These are phyloP conservation scores for Channallabes apus DNA, from an alignment of 2,797 vertebrate genomes.

Conservation along the genomic window DNA sequence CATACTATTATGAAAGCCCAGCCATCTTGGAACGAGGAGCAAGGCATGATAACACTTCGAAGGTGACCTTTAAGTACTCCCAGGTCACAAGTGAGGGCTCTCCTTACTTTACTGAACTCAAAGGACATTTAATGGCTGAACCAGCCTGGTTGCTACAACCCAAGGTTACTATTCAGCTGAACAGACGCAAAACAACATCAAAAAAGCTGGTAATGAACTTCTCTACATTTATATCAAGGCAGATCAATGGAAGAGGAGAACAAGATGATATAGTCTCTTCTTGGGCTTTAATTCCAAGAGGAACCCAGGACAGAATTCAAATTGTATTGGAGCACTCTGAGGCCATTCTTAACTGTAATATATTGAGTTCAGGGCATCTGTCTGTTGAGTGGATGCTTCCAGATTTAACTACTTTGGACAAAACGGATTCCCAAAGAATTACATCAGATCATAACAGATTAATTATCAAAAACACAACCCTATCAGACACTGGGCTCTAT, in stretches of 20 bases:
- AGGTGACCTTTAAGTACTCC: conserved; percentile 72
- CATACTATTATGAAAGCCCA: conserved; percentile 80
- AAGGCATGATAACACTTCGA: conserved; percentile 65
- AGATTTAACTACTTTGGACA: conserved; percentile 71
- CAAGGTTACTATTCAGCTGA: conserved; percentile 74
- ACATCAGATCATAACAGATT: conserved; percentile 67
- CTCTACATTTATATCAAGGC: conserved; percentile 69
- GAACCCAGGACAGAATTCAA: conserved; percentile 61
- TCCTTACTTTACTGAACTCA: conserved; percentile 80
- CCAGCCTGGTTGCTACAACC: conserved; percentile 79
- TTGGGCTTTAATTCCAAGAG: conserved; percentile 74
- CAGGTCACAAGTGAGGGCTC: conserved; percentile 74
- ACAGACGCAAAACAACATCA: conserved; percentile 75
- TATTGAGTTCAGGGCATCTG: conserved; percentile 64
- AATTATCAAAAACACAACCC: conserved; percentile 69
- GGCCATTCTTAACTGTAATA: conserved; percentile 66
- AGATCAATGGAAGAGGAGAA: conserved; percentile 56
- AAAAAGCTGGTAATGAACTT: conserved; percentile 80
- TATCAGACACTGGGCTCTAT: conserved; percentile 76
- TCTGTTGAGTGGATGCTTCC: conserved; percentile 78
- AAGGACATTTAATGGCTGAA: conserved; percentile 75
- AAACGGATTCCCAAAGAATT: conserved; percentile 58
- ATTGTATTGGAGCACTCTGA: conserved; percentile 70
- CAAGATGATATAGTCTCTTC: conserved; percentile 55
- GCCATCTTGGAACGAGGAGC: conserved; percentile 75